Conservation (phyloP, 2,113 vertebrate species). For the Forbesichthys papilliferus region DNA sequence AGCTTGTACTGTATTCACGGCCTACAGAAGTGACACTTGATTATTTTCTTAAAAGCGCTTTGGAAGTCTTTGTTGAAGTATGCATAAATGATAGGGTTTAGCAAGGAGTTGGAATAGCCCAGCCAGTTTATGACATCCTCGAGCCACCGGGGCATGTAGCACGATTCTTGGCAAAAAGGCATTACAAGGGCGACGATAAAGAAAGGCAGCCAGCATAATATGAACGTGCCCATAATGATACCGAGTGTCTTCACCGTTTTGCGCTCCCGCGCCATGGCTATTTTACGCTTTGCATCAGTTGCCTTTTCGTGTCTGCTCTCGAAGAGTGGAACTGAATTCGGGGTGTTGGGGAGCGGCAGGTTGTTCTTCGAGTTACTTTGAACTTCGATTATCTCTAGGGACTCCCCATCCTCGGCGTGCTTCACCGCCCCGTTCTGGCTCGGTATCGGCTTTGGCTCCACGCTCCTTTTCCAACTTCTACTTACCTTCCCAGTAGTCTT, state of each 20-base stretch:
- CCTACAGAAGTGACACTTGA: constrained; percentile 93
- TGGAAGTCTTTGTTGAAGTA: constrained; percentile 99
- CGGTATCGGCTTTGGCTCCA: constrained; percentile 72
- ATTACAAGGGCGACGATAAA: constrained; percentile 94
- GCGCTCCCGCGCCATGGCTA: constrained; percentile 90
- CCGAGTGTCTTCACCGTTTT: constrained; percentile 97
- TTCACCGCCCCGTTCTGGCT: constrained; percentile 85
- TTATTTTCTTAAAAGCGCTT: constrained; percentile 95
- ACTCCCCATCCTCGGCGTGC: constrained; percentile 81
- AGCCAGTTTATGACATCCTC: constrained; percentile 94
- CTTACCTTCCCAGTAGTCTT: constrained; percentile 76
- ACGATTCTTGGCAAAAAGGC: constrained; percentile 87
- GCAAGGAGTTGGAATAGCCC: constrained; percentile 95
- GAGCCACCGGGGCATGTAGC: constrained; percentile 87
- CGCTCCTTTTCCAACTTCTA: constrained; percentile 80
- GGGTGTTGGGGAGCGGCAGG: constrained; percentile 82
- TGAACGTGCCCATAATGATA: constrained; percentile 98
- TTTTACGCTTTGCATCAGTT: constrained; percentile 88
- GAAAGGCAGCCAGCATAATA: constrained; percentile 96
- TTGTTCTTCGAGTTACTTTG: constrained; percentile 82
- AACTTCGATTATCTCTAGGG: constrained; percentile 89
- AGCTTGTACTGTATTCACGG: constrained; percentile 58
- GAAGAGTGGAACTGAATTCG: constrained; percentile 69
- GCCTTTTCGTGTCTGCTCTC: constrained; percentile 85
- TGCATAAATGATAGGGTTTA: constrained; percentile 98